Base-by-base conservation (phyloP, 2,113 vertebrate species). In the Brachyhypopomus gauderio region DNA sequence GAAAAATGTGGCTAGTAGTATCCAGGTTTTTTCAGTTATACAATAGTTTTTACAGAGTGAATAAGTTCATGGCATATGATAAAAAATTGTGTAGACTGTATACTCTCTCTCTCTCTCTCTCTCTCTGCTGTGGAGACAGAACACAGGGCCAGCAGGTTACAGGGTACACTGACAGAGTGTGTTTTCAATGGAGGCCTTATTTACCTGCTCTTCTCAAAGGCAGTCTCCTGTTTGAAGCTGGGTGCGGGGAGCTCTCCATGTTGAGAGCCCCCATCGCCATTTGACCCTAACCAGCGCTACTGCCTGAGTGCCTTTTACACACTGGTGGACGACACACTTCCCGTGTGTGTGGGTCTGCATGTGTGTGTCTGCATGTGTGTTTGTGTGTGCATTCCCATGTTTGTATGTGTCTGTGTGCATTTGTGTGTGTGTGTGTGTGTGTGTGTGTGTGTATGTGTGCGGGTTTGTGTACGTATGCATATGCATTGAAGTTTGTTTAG, bases 231-330 rank as follows among this genome's bases (percentile, higher is more conserved):
- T 66, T 71, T 89, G 88, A 69, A 75, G 87, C 66, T 62, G 17
- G 17, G 30, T 3, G 63, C 86, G 86, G 30, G 30, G 30, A 86
- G 86, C 86, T 91, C 91, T 89, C 75, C 75, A 83, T 79, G 60
- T 86, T 86, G 63, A 82, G 63, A 59, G 75, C 34, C 64, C 64
- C 63, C 45, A 59, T 74, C 77, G 48, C 17, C 71, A 14, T 66
- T 66, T 85, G 81, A 87, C 83, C 81, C 71, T 83, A 85, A 75
- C 41, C 6, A 80, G 71, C 25, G n/a, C 58, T 72, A 70, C 60
- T 69, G 55, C 48, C 71, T 64, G 41, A 75, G 63, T 23, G 27
- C 25, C 72, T 75, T 74, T 81, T 38, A 85, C 74, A 72, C 69
- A 81, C 6, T 70, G 25, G 69, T 55, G 58, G 75, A 20, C 48